Evolutionary conservation across 2,888 invertebrate species (phyloP).

Genomic region (Conchocele bisecta): DNA sequence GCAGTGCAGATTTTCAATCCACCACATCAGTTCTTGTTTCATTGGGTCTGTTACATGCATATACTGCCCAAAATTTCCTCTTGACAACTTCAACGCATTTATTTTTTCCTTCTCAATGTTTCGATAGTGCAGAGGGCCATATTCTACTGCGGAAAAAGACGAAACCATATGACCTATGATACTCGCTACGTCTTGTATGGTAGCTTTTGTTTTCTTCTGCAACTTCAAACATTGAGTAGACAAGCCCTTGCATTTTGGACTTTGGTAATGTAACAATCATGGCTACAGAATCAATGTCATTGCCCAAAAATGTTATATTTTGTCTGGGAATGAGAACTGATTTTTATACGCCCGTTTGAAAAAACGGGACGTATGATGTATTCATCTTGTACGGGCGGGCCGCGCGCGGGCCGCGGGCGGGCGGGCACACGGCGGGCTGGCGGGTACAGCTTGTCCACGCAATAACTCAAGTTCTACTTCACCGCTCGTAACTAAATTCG

Average conservation of each 20-base stretch:
- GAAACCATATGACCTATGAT: not conserved
- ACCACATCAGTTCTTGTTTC: no score
- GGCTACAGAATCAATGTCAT: not conserved
- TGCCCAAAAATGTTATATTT: slow-evolving; percentile 8
- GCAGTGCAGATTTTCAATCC: no score
- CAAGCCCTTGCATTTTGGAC: not conserved
- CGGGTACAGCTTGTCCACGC: no score
- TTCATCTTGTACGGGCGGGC: no score
- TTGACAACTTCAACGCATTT: not conserved
- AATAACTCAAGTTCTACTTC: no score
- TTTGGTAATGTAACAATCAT: not conserved
- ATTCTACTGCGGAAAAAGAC: slow-evolving; percentile 12
- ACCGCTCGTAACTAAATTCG: no score
- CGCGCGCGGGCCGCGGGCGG: no score
- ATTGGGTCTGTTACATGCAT: no score
- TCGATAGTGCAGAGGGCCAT: slow-evolving; percentile 9
- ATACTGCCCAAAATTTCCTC: not conserved
- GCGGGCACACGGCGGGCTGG: no score
- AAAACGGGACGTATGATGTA: no score
- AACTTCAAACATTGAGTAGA: not conserved
- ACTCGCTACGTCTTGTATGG: no score
- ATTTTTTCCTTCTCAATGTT: not conserved
- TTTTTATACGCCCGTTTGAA: no score
- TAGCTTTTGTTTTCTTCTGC: not conserved
- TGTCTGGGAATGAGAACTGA: slow-evolving; percentile 25